These are phyloP conservation scores for Dioctria linearis DNA, from an alignment of 2,888 invertebrate genomes.

Conservation along the genomic window DNA sequence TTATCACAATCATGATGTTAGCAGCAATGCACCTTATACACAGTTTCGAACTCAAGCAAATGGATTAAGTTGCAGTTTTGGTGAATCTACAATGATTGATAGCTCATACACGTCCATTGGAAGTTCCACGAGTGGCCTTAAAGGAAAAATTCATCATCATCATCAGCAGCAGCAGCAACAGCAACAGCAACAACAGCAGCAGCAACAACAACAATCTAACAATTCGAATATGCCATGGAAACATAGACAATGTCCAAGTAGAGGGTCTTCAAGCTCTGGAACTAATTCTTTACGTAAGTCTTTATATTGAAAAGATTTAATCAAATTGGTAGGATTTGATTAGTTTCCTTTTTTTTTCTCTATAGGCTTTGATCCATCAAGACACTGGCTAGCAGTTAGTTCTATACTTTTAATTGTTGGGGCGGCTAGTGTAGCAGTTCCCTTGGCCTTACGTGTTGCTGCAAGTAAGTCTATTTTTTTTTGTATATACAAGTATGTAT, in stretches of 20 bases:
- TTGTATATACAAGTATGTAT: not conserved
- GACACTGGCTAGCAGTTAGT: conserved; percentile 85
- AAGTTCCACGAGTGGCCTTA: conserved; percentile 66
- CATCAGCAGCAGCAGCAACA: conserved; percentile 63
- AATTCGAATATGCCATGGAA: conserved; percentile 68
- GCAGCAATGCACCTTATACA: conserved; percentile 64
- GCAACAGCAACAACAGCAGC: conserved; percentile 62
- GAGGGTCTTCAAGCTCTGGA: conserved; percentile 70
- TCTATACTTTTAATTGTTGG: conserved; percentile 83
- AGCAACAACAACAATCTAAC: conserved; percentile 60
- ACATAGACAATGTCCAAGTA: conserved; percentile 70
- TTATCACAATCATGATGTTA: conserved; percentile 59
- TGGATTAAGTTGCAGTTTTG: conserved; percentile 61
- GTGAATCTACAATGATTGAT: conserved; percentile 61
- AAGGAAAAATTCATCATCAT: conserved; percentile 67
- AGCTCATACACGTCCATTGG: conserved; percentile 66
- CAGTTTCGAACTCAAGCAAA: conserved; percentile 63
- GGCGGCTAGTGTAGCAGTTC: conserved; percentile 85
- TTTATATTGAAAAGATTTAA: not conserved
- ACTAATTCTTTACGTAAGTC: conserved; percentile 71
- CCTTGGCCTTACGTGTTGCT: conserved; percentile 82
- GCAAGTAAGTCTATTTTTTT: conserved; percentile 71
- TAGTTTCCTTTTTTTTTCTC: not conserved
- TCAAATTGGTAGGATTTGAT: not conserved
- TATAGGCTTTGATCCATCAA: conserved; percentile 75